Conservation (phyloP, 1,140 invertebrate species). For the Neotoxoptera formosana region DNA sequence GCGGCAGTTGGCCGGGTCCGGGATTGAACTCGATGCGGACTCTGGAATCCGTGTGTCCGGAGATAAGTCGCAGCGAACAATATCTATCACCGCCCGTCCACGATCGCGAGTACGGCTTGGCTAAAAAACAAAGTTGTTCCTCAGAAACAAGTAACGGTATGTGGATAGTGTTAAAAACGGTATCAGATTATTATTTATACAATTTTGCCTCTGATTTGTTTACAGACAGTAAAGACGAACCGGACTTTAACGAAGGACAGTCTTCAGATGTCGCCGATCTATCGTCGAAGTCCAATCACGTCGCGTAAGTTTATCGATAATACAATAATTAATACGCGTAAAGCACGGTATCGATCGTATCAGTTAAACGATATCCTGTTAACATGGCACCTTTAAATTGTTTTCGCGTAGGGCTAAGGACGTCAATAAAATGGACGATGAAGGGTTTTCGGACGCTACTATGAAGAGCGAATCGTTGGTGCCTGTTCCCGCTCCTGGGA, state of each 20-base stretch:
- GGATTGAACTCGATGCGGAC: constrained; percentile 65
- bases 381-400: background rate
- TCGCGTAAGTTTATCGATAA: constrained; percentile 10
- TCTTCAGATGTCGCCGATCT: background rate
- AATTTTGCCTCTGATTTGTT: background rate
- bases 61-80: constrained; percentile 85
- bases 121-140: constrained; percentile 55
- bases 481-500: background rate
- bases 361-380: background rate
- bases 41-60: constrained; percentile 65
- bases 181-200: too few species aligned
- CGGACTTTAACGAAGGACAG: background rate
- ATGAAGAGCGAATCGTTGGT: constrained; percentile 34
- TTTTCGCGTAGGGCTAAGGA: constrained; percentile 11
- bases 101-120: constrained; percentile 46
- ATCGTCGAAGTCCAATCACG: background rate
- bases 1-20: constrained; percentile 84
- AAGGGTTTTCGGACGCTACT: background rate
- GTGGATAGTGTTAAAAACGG: too few species aligned
- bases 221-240: constrained; percentile 46
- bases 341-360: background rate
- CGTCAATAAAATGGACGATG: background rate
- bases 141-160: constrained; percentile 46
- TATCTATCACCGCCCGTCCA: constrained; percentile 66
- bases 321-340: background rate